Evolutionary conservation across 1,140 invertebrate genomes (phyloP).

Genomic region (Achroia grisella): DNA sequence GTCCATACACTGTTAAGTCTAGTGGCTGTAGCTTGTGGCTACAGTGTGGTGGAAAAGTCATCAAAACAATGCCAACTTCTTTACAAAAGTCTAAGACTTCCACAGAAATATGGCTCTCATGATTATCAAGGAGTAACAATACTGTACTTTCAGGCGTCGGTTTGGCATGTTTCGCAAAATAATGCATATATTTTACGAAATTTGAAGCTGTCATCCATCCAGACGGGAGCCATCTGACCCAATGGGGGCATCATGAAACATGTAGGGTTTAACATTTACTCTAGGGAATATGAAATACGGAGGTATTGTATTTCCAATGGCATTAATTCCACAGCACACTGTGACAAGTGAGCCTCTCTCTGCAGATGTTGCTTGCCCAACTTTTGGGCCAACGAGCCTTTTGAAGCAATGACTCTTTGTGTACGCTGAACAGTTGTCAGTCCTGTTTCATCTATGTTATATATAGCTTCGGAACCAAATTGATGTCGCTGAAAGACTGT

Average conservation of each 20-base stretch:
- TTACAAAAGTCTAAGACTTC: slow-evolving; percentile 23
- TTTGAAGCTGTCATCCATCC: slow-evolving; percentile 38
- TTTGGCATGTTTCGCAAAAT: slow-evolving; percentile 9
- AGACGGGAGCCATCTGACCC: slow-evolving; percentile 9
- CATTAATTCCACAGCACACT: slow-evolving; percentile 11
- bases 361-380: slow-evolving; percentile 19
- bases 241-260: not conserved
- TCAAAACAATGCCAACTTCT: slow-evolving; percentile 40
- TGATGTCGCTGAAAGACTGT: too few species aligned
- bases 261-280: slow-evolving; percentile 13
- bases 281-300: slow-evolving; percentile 21
- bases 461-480: too few species aligned
- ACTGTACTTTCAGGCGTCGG: too few species aligned
- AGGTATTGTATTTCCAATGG: slow-evolving; percentile 13
- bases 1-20: slow-evolving; percentile 42
- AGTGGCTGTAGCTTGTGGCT: slow-evolving; percentile 57
- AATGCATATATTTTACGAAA: slow-evolving; percentile 25
- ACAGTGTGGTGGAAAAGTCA: slow-evolving; percentile 48
- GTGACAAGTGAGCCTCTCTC: slow-evolving; percentile 20
- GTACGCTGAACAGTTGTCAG: slow-evolving; percentile 32
- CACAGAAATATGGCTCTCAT: slow-evolving; percentile 25
- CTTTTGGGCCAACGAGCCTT: slow-evolving; percentile 15
- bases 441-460: slow-evolving; percentile 72
- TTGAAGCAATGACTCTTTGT: slow-evolving; percentile 24
- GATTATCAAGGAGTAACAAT: slow-evolving; percentile 60